Evolutionary conservation across 2,797 vertebrate species (phyloP), one percentile per base, ranked within the genome.

Genomic region (Cryptoprocta ferox): DNA sequence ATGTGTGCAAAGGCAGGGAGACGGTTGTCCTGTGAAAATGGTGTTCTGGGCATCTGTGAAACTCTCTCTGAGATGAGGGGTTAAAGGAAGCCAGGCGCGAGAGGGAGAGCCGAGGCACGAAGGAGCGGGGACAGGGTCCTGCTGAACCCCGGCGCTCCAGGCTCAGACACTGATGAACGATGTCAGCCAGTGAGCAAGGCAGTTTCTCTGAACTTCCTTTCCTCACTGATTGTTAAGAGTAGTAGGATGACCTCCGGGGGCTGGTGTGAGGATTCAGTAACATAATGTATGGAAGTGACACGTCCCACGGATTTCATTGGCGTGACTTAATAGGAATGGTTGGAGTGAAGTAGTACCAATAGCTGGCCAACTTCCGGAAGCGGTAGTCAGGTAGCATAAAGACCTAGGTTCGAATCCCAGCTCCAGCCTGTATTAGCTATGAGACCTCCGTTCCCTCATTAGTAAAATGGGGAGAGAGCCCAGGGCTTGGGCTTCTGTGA

Each of bases 141-240:
- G 63, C 30, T 8, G 28, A 42, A 16, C 0, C 4, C 91, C 48
- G 16, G 19, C 4, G 61, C n/a, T 35, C 32, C 39, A 35, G 15
- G 45, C n/a, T 84, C 42, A 13, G 66, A 61, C 35, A 32, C 16
- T 0, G 0, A 80, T 0, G 13, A 71, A 32, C 21, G 48, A 7
- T 0, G 37, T 19, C 63, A 4, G 39, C 28, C 11, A 2, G 50
- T 13, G n/a, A 84, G 39, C 61, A 2, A 39, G 0, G 4, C 0
- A 21, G 26, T 30, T 28, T 63, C 66, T 90, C 37, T 28, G 18
- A 84, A 92, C 13, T 32, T 63, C 63, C 94, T 63, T 39, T 76
- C 79, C 59, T 90, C 35, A 12, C 50, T 61, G 45, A 82, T 30
- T 26, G 39, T 18, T 53, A 82, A 11, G 35, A 59, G 39, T 4